Conservation (phyloP, 2,888 invertebrate species). For the Elegia similella region DNA sequence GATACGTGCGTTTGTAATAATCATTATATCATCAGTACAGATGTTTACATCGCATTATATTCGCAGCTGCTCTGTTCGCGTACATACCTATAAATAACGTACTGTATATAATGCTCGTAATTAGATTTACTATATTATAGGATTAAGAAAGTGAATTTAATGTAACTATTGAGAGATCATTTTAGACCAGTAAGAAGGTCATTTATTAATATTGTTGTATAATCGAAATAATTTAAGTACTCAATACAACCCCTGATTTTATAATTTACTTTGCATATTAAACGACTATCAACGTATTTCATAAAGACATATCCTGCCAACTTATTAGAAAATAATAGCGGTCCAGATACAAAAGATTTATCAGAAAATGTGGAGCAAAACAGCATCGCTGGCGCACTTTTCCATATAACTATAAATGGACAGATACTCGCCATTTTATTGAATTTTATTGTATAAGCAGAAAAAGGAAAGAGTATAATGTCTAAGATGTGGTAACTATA, state of each 20-base stretch:
- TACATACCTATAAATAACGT: conserved; percentile 15
- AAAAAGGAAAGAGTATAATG: conserved; percentile 25
- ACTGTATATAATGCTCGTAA: conserved; percentile 2
- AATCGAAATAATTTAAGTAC: background rate
- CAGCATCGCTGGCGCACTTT: background rate
- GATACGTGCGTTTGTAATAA: background rate
- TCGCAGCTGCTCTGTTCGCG: conserved; percentile 10
- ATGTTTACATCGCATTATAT: conserved; percentile 16
- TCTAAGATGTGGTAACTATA: conserved; percentile 30
- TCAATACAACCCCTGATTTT: background rate
- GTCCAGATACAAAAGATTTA: background rate
- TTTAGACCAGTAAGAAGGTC: background rate
- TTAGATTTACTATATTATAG: conserved; percentile 21
- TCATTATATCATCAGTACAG: conserved; percentile 9
- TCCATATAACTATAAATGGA: background rate
- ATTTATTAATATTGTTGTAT: background rate
- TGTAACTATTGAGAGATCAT: conserved; percentile 9
- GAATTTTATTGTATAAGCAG: conserved; percentile 23
- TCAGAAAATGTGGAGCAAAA: background rate
- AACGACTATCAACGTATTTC: no score
- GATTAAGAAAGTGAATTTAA: conserved; percentile 19
- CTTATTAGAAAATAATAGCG: no score
- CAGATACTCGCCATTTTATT: background rate
- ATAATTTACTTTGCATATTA: background rate
- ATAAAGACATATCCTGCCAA: no score